These are phyloP conservation scores for Drosophila dunni DNA, from an alignment of 1,140 invertebrate genomes.

Conservation along the genomic window DNA sequence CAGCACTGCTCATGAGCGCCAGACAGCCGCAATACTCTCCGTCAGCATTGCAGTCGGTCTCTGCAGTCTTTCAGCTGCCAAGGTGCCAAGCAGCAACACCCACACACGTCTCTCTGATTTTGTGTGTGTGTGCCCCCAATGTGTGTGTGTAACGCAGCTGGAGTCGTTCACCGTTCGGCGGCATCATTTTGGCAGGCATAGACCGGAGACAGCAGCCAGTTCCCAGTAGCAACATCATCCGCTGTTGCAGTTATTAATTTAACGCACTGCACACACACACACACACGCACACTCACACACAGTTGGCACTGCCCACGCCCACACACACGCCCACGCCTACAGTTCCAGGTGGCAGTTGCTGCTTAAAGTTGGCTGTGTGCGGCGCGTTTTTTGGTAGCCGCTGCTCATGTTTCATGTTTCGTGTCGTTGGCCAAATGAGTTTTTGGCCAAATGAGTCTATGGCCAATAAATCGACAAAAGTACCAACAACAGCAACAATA, in stretches of 20 bases:
- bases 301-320: not conserved
- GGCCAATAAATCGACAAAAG: slow-evolving; percentile 71
- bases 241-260: slow-evolving; percentile 70
- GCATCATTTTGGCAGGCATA: slow-evolving; percentile 44
- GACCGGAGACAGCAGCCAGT: slow-evolving; percentile 20
- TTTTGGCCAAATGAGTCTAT: slow-evolving; percentile 69
- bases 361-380: slow-evolving; percentile 50
- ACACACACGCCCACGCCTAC: slow-evolving; percentile 24
- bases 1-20: slow-evolving; percentile 23
- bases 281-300: not conserved
- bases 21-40: slow-evolving; percentile 47
- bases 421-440: slow-evolving; percentile 59
- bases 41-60: slow-evolving; percentile 41
- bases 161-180: slow-evolving; percentile 61
- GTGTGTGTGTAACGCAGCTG: slow-evolving; percentile 39
- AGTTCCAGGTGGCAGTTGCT: slow-evolving; percentile 38
- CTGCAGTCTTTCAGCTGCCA: slow-evolving; percentile 45
- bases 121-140: slow-evolving; percentile 12
- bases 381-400: slow-evolving; percentile 76
- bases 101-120: slow-evolving; percentile 47
- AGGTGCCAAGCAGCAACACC: slow-evolving; percentile 74
- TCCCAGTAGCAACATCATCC: slow-evolving; percentile 58
- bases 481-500: slow-evolving; percentile 31
- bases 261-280: slow-evolving; percentile 62
- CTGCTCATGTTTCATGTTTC: slow-evolving; percentile 64